A percentile compares a stretch with the other conserved stretches of the same genome.
phyloP scores from a whole-genome alignment of 2,113 vertebrate genomes.

The Cranoglanis bouderius region DNA sequence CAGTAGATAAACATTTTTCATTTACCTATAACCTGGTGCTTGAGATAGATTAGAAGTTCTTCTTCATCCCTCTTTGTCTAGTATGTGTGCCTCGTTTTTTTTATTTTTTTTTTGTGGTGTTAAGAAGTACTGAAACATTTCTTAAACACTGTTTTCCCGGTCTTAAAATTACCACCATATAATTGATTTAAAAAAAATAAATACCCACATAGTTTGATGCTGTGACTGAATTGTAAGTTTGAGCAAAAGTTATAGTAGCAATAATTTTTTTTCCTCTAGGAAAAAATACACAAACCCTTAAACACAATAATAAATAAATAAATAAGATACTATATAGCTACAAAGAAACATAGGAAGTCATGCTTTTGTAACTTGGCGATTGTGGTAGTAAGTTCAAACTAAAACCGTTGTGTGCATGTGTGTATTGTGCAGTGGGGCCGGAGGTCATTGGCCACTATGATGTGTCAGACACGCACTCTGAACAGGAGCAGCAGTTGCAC shows the following conservation, averaged over 20 bases:
- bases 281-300: not conserved
- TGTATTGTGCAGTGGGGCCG: slow-evolving; percentile 55
- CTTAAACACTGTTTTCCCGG: not conserved
- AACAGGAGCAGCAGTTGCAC: slow-evolving; percentile 47
- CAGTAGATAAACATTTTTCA: not conserved
- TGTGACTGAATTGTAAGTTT: not conserved
- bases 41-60: not conserved
- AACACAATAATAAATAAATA: not conserved
- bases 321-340: not conserved
- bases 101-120: not conserved
- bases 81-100: not conserved
- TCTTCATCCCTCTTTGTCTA: not conserved
- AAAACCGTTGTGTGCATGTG: slow-evolving; percentile 12
- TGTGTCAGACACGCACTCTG: slow-evolving; percentile 56
- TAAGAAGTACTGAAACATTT: not conserved
- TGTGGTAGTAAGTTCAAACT: not conserved
- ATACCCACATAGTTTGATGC: not conserved
- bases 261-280: too few relatives aligned
- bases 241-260: not conserved
- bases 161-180: not conserved
- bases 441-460: slow-evolving; percentile 54
- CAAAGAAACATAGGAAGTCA: too few relatives aligned
- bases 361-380: not conserved
- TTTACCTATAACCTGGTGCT: not conserved
- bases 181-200: not conserved